These are phyloP conservation scores for Thera britannica DNA, from an alignment of 2,888 invertebrate genomes.

Conservation along the genomic window DNA sequence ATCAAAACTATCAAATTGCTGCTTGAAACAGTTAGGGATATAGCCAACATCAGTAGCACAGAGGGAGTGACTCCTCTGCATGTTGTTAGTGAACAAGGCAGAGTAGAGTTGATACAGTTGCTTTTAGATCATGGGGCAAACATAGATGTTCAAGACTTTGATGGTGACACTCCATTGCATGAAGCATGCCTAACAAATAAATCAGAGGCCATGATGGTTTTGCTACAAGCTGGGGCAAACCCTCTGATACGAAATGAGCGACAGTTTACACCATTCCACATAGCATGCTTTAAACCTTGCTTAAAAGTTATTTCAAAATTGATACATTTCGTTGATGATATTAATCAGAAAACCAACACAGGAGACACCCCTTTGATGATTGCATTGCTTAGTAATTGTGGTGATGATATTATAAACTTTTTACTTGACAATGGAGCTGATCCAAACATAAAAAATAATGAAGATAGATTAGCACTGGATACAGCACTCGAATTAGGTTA, in stretches of 20 bases:
- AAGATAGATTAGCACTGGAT: slow-evolving; percentile 66
- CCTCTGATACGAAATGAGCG: slow-evolving; percentile 70
- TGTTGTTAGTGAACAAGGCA: slow-evolving; percentile 69
- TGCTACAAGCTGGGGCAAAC: slow-evolving; percentile 75
- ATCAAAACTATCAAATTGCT: slow-evolving; percentile 64
- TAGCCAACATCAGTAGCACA: slow-evolving; percentile 74
- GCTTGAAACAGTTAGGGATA: slow-evolving; percentile 65
- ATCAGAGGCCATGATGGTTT: slow-evolving; percentile 58
- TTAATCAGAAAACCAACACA: slow-evolving; percentile 63
- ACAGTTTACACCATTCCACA: slow-evolving; percentile 70
- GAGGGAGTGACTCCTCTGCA: slow-evolving; percentile 79
- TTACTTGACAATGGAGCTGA: slow-evolving; percentile 70
- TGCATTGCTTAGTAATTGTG: slow-evolving; percentile 62
- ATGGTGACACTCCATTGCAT: slow-evolving; percentile 79
- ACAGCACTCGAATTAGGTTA: slow-evolving; percentile 65
- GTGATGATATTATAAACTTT: slow-evolving; percentile 65
- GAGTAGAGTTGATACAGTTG: slow-evolving; percentile 66
- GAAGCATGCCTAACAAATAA: slow-evolving; percentile 68
- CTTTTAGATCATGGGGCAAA: slow-evolving; percentile 72
- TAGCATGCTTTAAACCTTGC: slow-evolving; percentile 73
- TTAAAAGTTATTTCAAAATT: slow-evolving; percentile 61
- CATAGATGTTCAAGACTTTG: slow-evolving; percentile 75
- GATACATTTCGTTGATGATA: slow-evolving; percentile 66
- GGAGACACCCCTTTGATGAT: slow-evolving; percentile 71
- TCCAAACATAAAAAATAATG: slow-evolving; percentile 65